Conservation (phyloP, 2,113 vertebrate species). For the Alouatta palliata region DNA sequence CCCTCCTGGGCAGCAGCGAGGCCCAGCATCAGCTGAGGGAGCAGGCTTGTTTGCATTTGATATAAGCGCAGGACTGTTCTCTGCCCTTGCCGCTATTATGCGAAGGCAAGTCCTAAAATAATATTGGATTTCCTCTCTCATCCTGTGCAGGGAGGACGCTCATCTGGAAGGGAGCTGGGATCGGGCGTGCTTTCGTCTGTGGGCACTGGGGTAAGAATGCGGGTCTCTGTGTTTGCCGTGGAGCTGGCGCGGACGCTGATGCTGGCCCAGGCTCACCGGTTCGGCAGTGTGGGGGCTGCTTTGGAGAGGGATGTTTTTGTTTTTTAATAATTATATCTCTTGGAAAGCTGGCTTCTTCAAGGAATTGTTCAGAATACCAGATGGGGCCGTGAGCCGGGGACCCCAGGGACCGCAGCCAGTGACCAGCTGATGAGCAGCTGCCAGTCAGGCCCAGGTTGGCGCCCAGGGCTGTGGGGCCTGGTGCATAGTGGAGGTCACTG, state of each 20-base stretch:
- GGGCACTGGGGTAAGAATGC: conserved; percentile 21
- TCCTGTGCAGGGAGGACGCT: conserved; percentile 71
- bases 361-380: neutral
- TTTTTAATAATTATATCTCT: neutral
- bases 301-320: neutral
- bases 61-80: conserved; percentile 75
- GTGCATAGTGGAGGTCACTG: neutral
- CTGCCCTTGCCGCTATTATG: conserved; percentile 55
- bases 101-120: conserved; percentile 79
- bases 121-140: conserved; percentile 78
- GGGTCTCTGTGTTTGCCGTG: neutral
- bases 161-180: conserved; percentile 38
- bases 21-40: neutral
- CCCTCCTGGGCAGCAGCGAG: neutral
- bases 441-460: neutral
- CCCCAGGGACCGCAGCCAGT: neutral
- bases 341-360: conserved; percentile 12
- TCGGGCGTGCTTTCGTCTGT: conserved; percentile 51
- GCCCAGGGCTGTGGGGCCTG: neutral
- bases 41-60: conserved; percentile 59
- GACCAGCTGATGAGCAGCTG: neutral
- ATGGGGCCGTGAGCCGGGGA: neutral
- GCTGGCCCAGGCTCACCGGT: neutral
- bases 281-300: neutral
- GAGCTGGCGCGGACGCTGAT: rapidly evolving